Base-by-base conservation (phyloP, 2,888 invertebrate genomes). In the Nomada hirtipes region DNA sequence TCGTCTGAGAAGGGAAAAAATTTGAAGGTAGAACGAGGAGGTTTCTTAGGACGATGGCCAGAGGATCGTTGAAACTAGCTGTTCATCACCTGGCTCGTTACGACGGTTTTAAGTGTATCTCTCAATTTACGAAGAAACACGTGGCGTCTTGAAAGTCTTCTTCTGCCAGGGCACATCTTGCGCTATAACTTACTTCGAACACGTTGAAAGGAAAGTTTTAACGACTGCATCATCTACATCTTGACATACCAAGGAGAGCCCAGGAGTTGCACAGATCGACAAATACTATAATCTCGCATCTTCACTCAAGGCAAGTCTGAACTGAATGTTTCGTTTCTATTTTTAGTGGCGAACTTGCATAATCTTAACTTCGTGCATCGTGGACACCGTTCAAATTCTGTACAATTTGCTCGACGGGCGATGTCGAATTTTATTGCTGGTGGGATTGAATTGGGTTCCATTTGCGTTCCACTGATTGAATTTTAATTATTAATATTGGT, bases 161-260 rank as follows among this genome's bases (percentile, higher is more conserved):
- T 20, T 26, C 36, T 36, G 36, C 42, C 42, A 23, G 68, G 55
- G 20, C 68, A 29, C 68, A 23, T 68, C 42, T 55, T 15, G 55
- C 15, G 68, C 55, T 55, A 57, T 55, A 68, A 68, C 68, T 57
- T 55, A 68, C 68, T 15, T 10, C 36, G 67, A 20, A 67, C 47
- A 29, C 36, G 67, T 67, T 36, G 55, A 68, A 55, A 68, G 68
- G 68, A 68, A 68, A 68, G 68, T 68, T 68, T 68, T 68, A 68
- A 68, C 68, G 55, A 55, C 68, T 68, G 68, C 55, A 68, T 68
- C 68, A 55, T 42, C 55, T 44, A 53, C 55, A 42, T 42, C 36
- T 68, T 55, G 55, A 67, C 53, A 23, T 15, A 42, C 10, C 55
- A 18, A 23, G 42, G 20, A 11, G 61, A 61, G n/a, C 20, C 18